Base-by-base conservation (phyloP, 2,113 vertebrate species). In the Asarcornis scutulata region DNA sequence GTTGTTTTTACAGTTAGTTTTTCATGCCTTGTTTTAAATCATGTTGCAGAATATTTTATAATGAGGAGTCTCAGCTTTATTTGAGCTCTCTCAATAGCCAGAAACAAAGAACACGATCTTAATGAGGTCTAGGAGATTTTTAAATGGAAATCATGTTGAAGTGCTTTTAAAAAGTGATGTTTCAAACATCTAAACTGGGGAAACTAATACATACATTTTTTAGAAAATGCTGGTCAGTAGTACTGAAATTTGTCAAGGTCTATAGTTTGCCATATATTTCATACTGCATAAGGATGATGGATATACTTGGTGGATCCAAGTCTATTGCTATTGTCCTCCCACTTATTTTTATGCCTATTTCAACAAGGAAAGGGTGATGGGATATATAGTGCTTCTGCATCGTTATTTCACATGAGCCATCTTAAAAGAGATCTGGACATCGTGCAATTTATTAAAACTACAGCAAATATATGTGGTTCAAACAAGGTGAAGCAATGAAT, bases 121-220 rank as follows among this genome's bases (percentile, higher is more conserved):
- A 95, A 97, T 96, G 93, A 96, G 92, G 83, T 96, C 95, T 92
- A 82, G 77, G 69, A 94, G 83, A 96, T 91, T 95, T 93, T 66
- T 17, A 96, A 93, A 91, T 82, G 86, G 86, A 96, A 93, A 92
- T 95, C 21, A 59, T 59, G 25, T 63, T 92, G 92, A 95, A 95
- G 88, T 79, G 58, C 50, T 77, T 83, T 96, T 76, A 60, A 78
- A 68, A 91, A 91, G 67, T 29, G 42, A 31, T 63, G 60, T 86
- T 90, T 94, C 83, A 89, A 62, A 87, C 36, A 18, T 74, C 17
- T 56, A 25, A 88, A 94, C 55, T 66, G 25, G 59, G 31, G 62
- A 89, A 94, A 93, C 7, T 17, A 91, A 76, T 81, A 56, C 4
- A 6, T 12, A 7, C 34, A 40, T 60, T 53, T 83, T 93, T 86